phyloP scores from a whole-genome alignment of 2,113 vertebrate genomes.

The Spea bombifrons region DNA sequence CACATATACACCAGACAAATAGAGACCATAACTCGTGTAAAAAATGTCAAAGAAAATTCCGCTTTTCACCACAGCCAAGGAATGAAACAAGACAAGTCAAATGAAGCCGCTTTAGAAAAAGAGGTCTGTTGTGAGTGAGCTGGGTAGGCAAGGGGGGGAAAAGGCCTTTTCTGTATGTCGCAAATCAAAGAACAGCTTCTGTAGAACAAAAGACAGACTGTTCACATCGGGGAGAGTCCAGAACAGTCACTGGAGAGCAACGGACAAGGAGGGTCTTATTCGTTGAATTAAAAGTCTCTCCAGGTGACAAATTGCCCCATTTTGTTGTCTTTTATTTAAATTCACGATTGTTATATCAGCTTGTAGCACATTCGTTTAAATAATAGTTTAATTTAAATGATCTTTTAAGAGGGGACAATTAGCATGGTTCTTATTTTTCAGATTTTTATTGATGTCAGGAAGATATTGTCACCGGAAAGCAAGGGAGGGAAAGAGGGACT shows the following conservation, averaged over 20 bases:
- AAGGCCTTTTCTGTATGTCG: neutral
- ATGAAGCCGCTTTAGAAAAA: neutral
- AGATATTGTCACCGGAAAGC: too few species aligned
- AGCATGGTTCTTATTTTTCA: too few species aligned
- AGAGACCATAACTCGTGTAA: neutral
- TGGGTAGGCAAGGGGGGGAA: neutral
- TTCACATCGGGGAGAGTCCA: neutral
- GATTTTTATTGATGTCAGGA: too few species aligned
- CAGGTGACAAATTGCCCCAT: neutral
- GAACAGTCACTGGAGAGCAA: constrained; percentile 2
- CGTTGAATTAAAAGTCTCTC: neutral
- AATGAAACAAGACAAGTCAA: neutral
- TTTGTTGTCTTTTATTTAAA: too few species aligned
- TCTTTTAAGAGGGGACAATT: too few species aligned
- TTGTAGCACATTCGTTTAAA: too few species aligned
- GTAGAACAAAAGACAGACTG: constrained; percentile 24
- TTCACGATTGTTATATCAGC: too few species aligned
- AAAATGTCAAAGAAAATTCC: neutral
- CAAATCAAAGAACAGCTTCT: constrained; percentile 17
- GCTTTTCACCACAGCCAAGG: neutral
- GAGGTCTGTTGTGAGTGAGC: neutral
- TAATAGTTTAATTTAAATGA: too few species aligned
- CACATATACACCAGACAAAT: too few species aligned
- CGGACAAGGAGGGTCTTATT: constrained; percentile 7
- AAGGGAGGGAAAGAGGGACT: too few species aligned